Evolutionary conservation across 2,797 vertebrate species (phyloP).

Genomic region (Knipowitschia caucasica): DNA sequence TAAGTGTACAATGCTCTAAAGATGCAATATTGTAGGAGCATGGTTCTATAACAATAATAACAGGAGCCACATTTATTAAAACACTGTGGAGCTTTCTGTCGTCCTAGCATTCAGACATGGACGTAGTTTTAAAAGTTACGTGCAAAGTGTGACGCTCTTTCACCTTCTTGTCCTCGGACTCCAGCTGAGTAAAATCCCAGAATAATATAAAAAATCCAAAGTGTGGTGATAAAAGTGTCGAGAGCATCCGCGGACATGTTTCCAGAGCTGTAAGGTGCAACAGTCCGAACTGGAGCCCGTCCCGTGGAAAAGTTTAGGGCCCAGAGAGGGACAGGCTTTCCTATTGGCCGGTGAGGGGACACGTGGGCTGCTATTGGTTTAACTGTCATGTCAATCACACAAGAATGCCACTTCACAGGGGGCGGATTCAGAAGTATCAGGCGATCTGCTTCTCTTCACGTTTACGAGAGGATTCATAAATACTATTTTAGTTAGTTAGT

Average conservation of each 20-base stretch:
- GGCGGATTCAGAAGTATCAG: conserved; percentile 13
- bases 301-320: conserved; percentile 32
- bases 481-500: too few species aligned
- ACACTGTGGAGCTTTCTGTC: too few species aligned
- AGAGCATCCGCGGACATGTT: conserved; percentile 67
- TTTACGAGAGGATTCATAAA: too few species aligned
- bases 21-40: too few species aligned
- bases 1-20: too few species aligned
- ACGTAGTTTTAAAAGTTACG: background rate
- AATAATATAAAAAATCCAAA: conserved; percentile 61
- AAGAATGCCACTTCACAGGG: conserved; percentile 50
- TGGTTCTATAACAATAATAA: too few species aligned
- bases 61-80: too few species aligned
- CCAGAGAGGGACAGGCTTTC: conserved; percentile 22
- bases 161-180: conserved; percentile 72
- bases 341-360: conserved; percentile 48
- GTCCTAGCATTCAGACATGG: background rate
- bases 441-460: too few species aligned
- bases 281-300: conserved; percentile 11
- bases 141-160: conserved; percentile 46
- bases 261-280: conserved; percentile 48
- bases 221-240: conserved; percentile 33
- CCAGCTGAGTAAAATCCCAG: conserved; percentile 34
- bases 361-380: conserved; percentile 58
- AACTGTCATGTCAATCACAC: conserved; percentile 43